Conservation (phyloP, 1,140 invertebrate species). For the Drosophila santomea region DNA sequence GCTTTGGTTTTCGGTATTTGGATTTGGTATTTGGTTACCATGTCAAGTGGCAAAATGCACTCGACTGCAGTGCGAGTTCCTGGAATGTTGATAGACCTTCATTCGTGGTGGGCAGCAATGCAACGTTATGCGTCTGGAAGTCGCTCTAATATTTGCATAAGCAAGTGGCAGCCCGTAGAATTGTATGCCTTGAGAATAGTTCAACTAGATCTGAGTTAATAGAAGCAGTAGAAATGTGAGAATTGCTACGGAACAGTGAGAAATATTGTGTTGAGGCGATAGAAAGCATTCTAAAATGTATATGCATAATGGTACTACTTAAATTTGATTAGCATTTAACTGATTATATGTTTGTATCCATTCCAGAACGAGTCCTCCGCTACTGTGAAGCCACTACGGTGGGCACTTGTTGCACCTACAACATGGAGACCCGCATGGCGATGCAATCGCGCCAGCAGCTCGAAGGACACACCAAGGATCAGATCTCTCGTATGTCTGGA, state of each 20-base stretch:
- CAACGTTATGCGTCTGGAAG: conserved; percentile 31
- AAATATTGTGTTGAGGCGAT: background rate
- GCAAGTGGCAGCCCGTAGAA: conserved; percentile 18
- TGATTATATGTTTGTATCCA: background rate
- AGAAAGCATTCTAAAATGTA: too few relatives aligned
- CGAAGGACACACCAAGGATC: conserved; percentile 81
- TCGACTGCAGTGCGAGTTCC: conserved; percentile 54
- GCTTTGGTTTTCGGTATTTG: conserved; percentile 57
- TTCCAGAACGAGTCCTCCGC: conserved; percentile 75
- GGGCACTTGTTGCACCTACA: conserved; percentile 83
- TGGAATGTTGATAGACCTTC: conserved; percentile 46
- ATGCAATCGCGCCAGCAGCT: conserved; percentile 78
- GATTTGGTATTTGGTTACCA: conserved; percentile 73
- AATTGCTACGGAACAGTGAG: background rate
- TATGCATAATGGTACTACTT: too few relatives aligned
- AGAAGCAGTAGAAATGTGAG: background rate
- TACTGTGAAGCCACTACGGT: conserved; percentile 81
- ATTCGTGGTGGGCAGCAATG: conserved; percentile 1
- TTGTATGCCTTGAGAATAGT: background rate
- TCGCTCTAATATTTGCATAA: conserved; percentile 52
- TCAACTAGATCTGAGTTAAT: conserved; percentile 12
- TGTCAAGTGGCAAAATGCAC: conserved; percentile 67
- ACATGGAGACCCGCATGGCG: conserved; percentile 82
- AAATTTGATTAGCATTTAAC: too few relatives aligned
- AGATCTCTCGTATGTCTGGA: conserved; percentile 84